Evolutionary conservation across 2,888 invertebrate genomes (phyloP).

Genomic region (Nezara viridula): DNA sequence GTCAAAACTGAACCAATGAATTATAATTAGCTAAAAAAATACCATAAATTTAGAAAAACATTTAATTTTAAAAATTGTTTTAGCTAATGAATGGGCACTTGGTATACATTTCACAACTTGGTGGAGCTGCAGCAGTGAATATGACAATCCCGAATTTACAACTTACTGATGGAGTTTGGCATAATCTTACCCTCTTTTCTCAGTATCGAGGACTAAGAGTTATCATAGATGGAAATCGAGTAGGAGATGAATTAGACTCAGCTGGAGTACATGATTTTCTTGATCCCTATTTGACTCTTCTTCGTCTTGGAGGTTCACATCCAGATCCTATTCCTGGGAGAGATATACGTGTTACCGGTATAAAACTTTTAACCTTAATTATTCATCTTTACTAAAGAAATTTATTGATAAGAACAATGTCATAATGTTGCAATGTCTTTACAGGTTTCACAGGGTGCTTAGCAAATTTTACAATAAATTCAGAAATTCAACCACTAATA

Average conservation of each 20-base stretch:
- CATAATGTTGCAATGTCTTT: background rate
- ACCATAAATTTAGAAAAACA: background rate
- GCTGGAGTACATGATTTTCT: slow-evolving; percentile 92
- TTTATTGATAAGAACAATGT: background rate
- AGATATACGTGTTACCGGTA: slow-evolving; percentile 34
- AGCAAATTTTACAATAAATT: slow-evolving; percentile 89
- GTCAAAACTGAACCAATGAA: background rate
- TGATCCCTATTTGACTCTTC: slow-evolving; percentile 87
- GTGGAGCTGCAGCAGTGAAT: slow-evolving; percentile 77
- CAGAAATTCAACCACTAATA: slow-evolving; percentile 86
- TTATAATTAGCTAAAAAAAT: background rate
- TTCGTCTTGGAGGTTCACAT: slow-evolving; percentile 85
- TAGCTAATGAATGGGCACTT: slow-evolving; percentile 74
- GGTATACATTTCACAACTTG: slow-evolving; percentile 84
- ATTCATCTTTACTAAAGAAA: background rate
- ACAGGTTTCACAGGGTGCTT: slow-evolving; percentile 89
- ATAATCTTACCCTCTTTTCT: slow-evolving; percentile 84
- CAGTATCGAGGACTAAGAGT: slow-evolving; percentile 80
- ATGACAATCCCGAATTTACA: slow-evolving; percentile 78
- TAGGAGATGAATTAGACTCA: slow-evolving; percentile 88
- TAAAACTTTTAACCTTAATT: background rate
- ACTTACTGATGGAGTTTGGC: slow-evolving; percentile 89
- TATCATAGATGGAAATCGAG: slow-evolving; percentile 78
- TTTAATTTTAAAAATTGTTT: background rate
- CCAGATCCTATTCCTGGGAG: slow-evolving; percentile 73